phyloP scores from a whole-genome alignment of 2,888 invertebrate species.

The Mythimna albipuncta region DNA sequence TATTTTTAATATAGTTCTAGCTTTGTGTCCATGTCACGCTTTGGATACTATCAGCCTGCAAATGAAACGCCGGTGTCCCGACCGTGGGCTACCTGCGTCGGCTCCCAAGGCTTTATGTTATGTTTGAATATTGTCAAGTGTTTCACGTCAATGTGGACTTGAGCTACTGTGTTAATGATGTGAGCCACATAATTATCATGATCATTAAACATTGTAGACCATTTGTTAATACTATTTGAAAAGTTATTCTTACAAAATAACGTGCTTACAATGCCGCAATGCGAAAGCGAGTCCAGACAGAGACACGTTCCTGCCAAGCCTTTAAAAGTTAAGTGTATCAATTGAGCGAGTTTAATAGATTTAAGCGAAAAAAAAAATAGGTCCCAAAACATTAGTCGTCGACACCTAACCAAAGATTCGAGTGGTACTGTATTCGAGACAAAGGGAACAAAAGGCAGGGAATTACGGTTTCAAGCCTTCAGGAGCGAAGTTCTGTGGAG shows the following conservation, averaged over 20 bases:
- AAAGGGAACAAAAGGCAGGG: slow-evolving; percentile 79
- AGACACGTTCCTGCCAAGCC: not conserved
- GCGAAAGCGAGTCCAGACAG: slow-evolving; percentile 7
- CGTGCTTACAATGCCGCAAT: slow-evolving; percentile 15
- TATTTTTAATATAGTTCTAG: slow-evolving; percentile 57
- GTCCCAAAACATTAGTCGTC: slow-evolving; percentile 64
- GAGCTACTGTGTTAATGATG: slow-evolving; percentile 17
- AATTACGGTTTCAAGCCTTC: slow-evolving; percentile 79
- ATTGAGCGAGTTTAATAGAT: slow-evolving; percentile 15
- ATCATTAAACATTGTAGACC: not conserved
- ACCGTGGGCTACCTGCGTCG: not conserved
- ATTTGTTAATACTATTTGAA: not conserved
- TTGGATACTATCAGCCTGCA: slow-evolving; percentile 22
- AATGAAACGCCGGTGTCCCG: slow-evolving; percentile 19
- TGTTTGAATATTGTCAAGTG: slow-evolving; percentile 37
- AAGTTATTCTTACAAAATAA: not conserved
- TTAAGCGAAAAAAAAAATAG: slow-evolving; percentile 40
- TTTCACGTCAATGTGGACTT: slow-evolving; percentile 12
- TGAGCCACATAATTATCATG: slow-evolving; percentile 21
- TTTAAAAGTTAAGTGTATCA: slow-evolving; percentile 2
- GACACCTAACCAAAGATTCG: slow-evolving; percentile 66
- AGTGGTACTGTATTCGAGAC: slow-evolving; percentile 71
- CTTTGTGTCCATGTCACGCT: slow-evolving; percentile 29
- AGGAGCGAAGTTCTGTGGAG: slow-evolving; percentile 71
- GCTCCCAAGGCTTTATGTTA: not conserved